Conservation (phyloP, 2,113 vertebrate species). For the Orcinus orca region DNA sequence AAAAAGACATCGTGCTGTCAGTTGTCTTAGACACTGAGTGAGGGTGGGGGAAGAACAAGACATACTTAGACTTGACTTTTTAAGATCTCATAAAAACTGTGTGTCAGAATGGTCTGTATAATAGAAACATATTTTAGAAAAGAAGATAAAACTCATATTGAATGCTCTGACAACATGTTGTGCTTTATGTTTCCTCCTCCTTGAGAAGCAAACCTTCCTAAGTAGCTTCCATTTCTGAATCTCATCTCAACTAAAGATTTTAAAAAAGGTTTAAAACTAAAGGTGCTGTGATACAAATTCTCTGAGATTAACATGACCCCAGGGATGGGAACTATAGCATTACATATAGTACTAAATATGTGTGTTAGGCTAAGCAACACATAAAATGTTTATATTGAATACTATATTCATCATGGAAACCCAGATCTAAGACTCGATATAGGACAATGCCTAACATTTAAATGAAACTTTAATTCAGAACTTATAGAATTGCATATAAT, state of each 20-base stretch:
- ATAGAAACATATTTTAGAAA: neutral
- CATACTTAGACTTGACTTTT: neutral
- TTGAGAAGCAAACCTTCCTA: neutral
- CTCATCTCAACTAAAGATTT: neutral
- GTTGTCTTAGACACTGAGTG: neutral
- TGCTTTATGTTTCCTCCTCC: neutral
- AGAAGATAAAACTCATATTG: neutral
- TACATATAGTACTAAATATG: neutral
- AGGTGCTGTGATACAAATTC: neutral
- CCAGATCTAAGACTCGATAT: neutral
- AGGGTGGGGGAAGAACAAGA: neutral
- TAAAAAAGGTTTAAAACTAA: neutral
- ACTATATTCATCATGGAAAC: neutral
- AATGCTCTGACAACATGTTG: neutral
- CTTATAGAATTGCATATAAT: neutral
- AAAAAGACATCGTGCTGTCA: neutral
- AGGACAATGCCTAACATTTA: neutral
- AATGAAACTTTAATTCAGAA: slow-evolving; percentile 17
- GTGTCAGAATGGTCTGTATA: neutral
- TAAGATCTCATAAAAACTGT: neutral
- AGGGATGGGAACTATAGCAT: neutral
- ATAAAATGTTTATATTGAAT: neutral
- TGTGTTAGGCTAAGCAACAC: neutral
- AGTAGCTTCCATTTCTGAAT: slow-evolving; percentile 2
- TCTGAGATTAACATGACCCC: neutral